Evolutionary conservation across 2,888 invertebrate genomes (phyloP).

Genomic region (Charanyca ferruginea): DNA sequence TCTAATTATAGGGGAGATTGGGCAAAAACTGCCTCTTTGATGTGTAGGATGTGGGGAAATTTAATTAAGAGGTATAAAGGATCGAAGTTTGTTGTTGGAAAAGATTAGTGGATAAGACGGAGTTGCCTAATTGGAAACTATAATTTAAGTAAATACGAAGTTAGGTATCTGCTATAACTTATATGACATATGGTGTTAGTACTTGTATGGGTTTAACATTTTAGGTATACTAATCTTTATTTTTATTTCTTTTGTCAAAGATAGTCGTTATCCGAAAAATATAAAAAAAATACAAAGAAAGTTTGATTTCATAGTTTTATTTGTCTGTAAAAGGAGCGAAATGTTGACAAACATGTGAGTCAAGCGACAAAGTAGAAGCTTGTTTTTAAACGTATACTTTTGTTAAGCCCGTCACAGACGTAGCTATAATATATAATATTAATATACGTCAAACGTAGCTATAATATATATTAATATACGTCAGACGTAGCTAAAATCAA

Average conservation of each 20-base stretch:
- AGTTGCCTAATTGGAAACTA: slow-evolving; percentile 37
- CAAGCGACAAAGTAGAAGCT: slow-evolving; percentile 27
- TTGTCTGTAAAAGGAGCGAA: not conserved
- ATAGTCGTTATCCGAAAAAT: not conserved
- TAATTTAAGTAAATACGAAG: not conserved
- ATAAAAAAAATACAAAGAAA: slow-evolving; percentile 4
- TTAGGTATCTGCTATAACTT: not conserved
- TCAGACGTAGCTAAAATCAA: too few relatives aligned
- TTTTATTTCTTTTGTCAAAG: not conserved
- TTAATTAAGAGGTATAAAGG: slow-evolving; percentile 63
- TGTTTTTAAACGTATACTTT: slow-evolving; percentile 2
- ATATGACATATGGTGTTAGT: too few relatives aligned
- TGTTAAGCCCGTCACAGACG: too few relatives aligned
- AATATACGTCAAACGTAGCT: too few relatives aligned
- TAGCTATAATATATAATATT: too few relatives aligned
- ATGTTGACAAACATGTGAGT: slow-evolving; percentile 31
- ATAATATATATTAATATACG: too few relatives aligned
- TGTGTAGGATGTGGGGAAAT: slow-evolving; percentile 62
- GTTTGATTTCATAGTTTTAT: slow-evolving; percentile 13
- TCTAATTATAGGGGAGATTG: slow-evolving; percentile 85
- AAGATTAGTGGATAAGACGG: slow-evolving; percentile 37
- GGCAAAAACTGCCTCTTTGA: slow-evolving; percentile 72
- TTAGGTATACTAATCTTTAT: too few relatives aligned
- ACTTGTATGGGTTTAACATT: too few relatives aligned
- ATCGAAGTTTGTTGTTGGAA: slow-evolving; percentile 47